Evolutionary conservation across 2,888 invertebrate species (phyloP), one percentile per base, ranked within the genome.

Genomic region (Branchipolynoe longqiensis): DNA sequence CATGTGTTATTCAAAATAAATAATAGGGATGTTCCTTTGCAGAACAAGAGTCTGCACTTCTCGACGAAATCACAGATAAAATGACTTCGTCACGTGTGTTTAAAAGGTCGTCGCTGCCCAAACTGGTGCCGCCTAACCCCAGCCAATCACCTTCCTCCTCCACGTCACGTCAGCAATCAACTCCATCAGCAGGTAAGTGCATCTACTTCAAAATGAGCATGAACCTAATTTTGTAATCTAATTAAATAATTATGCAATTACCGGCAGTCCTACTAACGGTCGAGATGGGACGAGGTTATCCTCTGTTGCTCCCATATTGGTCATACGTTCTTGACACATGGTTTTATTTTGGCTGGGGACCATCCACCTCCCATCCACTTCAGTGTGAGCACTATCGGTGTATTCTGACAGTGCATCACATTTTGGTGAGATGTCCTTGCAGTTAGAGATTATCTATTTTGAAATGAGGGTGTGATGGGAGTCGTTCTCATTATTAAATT

Each of bases 61-160:
- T 93, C 59, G 92, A 92, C 54, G 92, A 93, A 64, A 90, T 93
- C 12, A 92, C 92, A 18, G 88, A 90, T 12, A 88, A 89, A 48
- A 92, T 93, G 91, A 90, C 91, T 14, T 86, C 90, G n/a, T 85
- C 85, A 12, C 86, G 90, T 31, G 83, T 90, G 33, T 85, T 73
- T 83, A 25, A n/a, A 1, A 78, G 54, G 48, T 48, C 78, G 4
- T 48, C 78, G 18, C 78, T 78, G 41, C 78, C 78, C 1, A 78
- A 78, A 33, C 78, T 78, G 28, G 41, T 48, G 28, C 48, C 25
- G n/a, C 33, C 33, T 22, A 33, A 69, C 38, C 38, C 33, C 18
- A 12, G 8, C 18, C 48, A 48, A 8, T 48, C 12, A n/a, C 62
- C 6, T 12, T 12, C 25, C 14, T 18, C 48, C 48, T 48, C 18